phyloP scores from a whole-genome alignment of 2,797 vertebrate species.

The Petrocephalus schoutedeni region DNA sequence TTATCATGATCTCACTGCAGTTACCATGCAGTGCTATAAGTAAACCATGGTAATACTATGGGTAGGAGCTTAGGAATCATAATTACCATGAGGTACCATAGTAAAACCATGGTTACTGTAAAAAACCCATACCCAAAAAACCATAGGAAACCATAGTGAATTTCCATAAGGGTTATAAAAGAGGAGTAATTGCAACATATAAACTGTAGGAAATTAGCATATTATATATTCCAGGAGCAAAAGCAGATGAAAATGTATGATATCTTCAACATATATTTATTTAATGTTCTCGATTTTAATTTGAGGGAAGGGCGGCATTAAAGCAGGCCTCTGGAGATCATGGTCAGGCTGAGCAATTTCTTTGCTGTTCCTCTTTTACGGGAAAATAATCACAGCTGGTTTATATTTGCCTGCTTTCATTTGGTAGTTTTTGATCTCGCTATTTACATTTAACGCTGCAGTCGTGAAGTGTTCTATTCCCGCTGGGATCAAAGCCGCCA shows the following conservation, averaged over 20 bases:
- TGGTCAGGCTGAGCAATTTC: not conserved
- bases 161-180: not conserved
- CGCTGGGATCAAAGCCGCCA: not conserved
- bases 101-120: no score
- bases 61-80: no score
- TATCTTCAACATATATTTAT: not conserved
- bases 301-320: not conserved
- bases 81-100: no score
- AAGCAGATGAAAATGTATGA: not conserved
- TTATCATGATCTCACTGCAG: no score
- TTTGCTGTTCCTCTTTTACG: not conserved
- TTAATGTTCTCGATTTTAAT: not conserved
- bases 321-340: not conserved
- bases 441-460: not conserved
- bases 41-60: no score
- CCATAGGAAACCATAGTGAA: no score
- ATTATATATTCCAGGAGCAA: not conserved
- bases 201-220: not conserved
- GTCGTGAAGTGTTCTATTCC: not conserved
- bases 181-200: not conserved
- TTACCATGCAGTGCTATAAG: no score
- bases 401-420: not conserved
- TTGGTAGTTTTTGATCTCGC: slow-evolving; percentile 14
- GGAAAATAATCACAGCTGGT: slow-evolving; percentile 1
- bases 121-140: no score